Evolutionary conservation across 1,140 invertebrate species (phyloP).

Genomic region (Drosophila ananassae): DNA sequence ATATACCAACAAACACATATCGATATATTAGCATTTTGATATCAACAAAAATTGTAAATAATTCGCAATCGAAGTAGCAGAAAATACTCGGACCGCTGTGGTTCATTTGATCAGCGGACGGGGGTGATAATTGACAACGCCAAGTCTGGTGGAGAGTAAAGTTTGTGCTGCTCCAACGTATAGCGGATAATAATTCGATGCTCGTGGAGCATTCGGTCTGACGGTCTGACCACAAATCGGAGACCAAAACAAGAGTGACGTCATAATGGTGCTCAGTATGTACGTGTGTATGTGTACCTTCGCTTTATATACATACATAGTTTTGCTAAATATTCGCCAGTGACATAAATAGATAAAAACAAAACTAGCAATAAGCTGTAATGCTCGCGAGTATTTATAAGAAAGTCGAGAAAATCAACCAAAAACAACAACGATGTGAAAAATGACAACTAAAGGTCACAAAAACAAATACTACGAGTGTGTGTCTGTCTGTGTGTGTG

Average conservation of each 20-base stretch:
- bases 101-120: neutral
- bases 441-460: slow-evolving; percentile 63
- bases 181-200: neutral
- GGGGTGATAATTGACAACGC: neutral
- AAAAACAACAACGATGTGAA: slow-evolving; percentile 35
- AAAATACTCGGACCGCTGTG: too few species aligned
- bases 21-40: too few species aligned
- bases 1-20: too few species aligned
- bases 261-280: slow-evolving; percentile 65
- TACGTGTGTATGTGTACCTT: slow-evolving; percentile 28
- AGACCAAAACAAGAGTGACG: slow-evolving; percentile 67
- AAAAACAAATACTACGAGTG: slow-evolving; percentile 40
- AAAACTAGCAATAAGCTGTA: slow-evolving; percentile 50
- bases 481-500: slow-evolving; percentile 10
- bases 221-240: slow-evolving; percentile 27
- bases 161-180: neutral
- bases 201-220: neutral
- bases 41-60: too few species aligned
- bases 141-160: neutral
- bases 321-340: slow-evolving; percentile 47
- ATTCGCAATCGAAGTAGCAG: too few species aligned
- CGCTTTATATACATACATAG: neutral
- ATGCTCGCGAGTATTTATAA: slow-evolving; percentile 46
- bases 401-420: slow-evolving; percentile 18
- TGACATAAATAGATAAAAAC: slow-evolving; percentile 52